A percentile compares a stretch with the other conserved stretches of the same genome.
These are phyloP conservation scores for Bombus sibiricus DNA, from an alignment of 1,140 invertebrate species.

Conservation along the genomic window DNA sequence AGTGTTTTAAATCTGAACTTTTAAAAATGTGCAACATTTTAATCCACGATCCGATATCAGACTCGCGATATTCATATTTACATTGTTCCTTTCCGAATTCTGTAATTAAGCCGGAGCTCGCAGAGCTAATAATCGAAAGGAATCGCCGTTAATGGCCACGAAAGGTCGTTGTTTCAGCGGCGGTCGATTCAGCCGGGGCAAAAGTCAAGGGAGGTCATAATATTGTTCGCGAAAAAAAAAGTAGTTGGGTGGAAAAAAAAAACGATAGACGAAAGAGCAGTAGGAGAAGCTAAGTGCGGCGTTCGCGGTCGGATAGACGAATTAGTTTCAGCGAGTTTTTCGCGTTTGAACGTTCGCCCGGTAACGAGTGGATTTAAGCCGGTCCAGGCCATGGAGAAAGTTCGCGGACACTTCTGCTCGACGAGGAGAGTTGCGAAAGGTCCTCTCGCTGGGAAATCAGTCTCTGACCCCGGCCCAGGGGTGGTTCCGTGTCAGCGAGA, in stretches of 20 bases:
- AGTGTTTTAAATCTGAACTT: background rate
- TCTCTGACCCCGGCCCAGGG: background rate
- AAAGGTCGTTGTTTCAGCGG: background rate
- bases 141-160: background rate
- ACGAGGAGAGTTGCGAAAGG: conserved; percentile 14
- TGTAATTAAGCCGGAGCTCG: background rate
- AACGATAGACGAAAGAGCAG: background rate
- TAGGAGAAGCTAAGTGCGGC: conserved; percentile 24
- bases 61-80: background rate
- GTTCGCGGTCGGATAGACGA: conserved; percentile 49
- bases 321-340: conserved; percentile 50
- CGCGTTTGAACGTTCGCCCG: conserved; percentile 19
- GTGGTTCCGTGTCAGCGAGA: conserved; percentile 14
- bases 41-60: background rate
- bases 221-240: conserved; percentile 1
- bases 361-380: conserved; percentile 57
- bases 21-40: background rate
- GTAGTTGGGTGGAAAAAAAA: background rate
- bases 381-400: conserved; percentile 27
- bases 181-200: background rate
- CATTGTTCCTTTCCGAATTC: background rate
- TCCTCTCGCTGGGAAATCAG: conserved; percentile 15
- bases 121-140: background rate
- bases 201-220: background rate
- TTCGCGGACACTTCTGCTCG: conserved; percentile 18